phyloP scores from a whole-genome alignment of 2,113 vertebrate genomes.

The Sinocyclocheilus anophthalmus region DNA sequence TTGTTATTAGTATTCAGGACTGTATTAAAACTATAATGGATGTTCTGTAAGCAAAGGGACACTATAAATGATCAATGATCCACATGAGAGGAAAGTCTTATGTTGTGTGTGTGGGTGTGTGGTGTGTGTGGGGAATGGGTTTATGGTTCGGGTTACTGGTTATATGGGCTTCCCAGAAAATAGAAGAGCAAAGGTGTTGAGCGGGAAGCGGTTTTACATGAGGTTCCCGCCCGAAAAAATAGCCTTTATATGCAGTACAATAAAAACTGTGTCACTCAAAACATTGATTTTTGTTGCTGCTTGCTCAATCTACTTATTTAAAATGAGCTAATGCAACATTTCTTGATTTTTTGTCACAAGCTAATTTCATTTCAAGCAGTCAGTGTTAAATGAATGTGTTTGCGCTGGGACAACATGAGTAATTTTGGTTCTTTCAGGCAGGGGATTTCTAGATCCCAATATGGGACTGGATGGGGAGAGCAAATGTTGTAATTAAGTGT shows the following conservation, averaged over 20 bases:
- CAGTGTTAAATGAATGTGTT: neutral
- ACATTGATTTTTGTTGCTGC: neutral
- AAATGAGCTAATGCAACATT: neutral
- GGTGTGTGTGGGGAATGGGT: neutral
- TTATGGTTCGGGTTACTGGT: neutral
- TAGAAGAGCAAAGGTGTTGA: too few relatives aligned
- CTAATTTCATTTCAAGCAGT: neutral
- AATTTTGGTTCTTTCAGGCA: neutral
- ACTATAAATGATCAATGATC: constrained; percentile 30
- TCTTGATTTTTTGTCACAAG: neutral
- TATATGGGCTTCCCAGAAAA: neutral
- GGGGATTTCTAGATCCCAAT: neutral
- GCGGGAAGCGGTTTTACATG: too few relatives aligned
- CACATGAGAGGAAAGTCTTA: neutral
- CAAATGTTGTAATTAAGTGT: neutral
- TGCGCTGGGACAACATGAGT: neutral
- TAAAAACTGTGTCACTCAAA: neutral
- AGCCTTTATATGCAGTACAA: neutral
- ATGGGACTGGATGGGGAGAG: neutral
- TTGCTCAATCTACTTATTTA: neutral
- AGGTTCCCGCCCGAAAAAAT: neutral
- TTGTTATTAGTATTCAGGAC: constrained; percentile 51
- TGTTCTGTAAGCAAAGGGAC: constrained; percentile 33
- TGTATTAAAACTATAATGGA: neutral
- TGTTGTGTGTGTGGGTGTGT: too few relatives aligned